Evolutionary conservation across 1,140 invertebrate species (phyloP), one percentile per base, ranked within the genome.

Genomic region (Drosophila navojoa): DNA sequence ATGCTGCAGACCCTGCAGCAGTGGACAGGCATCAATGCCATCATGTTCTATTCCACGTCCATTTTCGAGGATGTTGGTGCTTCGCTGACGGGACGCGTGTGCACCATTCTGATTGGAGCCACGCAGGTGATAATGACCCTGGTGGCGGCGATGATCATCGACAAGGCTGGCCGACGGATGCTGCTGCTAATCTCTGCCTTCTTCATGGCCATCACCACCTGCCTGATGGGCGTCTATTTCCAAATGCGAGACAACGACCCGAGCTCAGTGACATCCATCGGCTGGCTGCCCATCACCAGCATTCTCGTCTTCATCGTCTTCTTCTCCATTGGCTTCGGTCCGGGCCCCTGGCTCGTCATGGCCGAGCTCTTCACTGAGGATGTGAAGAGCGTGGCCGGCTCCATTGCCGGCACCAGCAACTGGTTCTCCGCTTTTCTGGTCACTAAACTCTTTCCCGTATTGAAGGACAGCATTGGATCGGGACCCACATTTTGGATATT

Each of bases 361-460:
- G 94, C 95, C 1, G 96, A 97, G 92, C 90, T 97, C 73, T 96
- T 96, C 92, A 93, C 96, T 59, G 92, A 96, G 77, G 94, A 96
- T 55, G 93, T 97, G 13, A 96, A 96, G 63, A 96, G 96, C 73
- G 94, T 96, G 35, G 96, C 96, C 27, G 93, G 94, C 78, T 94
- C 96, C 0, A 94, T 97, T 78, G 95, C 96, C 4, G 95, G 95
- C 44, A 93, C 95, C 10, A 95, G 96, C 74, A 98, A 97, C 81
- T 96, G 97, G 94, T 79, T 95, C 3, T 94, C 95, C 61, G 96
- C 96, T 54, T 98, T 98, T 91, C 72, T 96, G 9, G 95, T 98
- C 1, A 98, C 97, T 15, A 96, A 96, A 67, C 92, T 93, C 0
- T 94, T 94, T 68, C 94, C 81, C 7, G 52, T 91, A 38, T 25